Evolutionary conservation across 2,797 vertebrate genomes (phyloP), one percentile per base, ranked within the genome.

Genomic region (Leptoclinus maculatus): DNA sequence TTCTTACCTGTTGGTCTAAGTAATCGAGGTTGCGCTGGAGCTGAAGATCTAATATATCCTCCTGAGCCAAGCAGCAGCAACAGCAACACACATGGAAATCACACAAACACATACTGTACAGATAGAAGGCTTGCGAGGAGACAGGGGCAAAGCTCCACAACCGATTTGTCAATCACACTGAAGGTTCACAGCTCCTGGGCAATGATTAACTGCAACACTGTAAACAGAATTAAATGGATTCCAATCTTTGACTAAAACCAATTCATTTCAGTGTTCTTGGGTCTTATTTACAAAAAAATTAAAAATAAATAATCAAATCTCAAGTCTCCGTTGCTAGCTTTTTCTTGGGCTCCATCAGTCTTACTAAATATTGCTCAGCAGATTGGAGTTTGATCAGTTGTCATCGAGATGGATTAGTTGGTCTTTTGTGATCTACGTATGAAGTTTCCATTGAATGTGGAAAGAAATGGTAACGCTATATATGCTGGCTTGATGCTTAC

Each of bases 21-120:
- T 97, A 99, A 81, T 99, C 97, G 96, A 99, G 96, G 95, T 99
- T 98, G 94, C 96, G 97, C 95, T 99, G 98, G 90, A 99, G 97
- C 92, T 99, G 97, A 93, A 97, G 96, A 92, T 99, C 97, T 98
- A 99, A 97, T 88, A 99, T 97, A 93, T 98, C 97, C 95, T 98
- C 97, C 98, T 99, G 95, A 92, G 64, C 56, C 82, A 82, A 90
- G 80, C 76, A 88, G 85, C 71, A 89, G 53, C 64, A 80, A 78
- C 59, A 83, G 56, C 36, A 2, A 79, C 19, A 85, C 43, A 84
- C 58, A 85, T 58, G 66, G 45, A 79, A 77, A 77, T 68, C 57
- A 87, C 59, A 86, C 45, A 80, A 39, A 89, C n/a, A 80, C 10
- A 71, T 47, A 62, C 5, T 65, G 74, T n/a, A 82, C 58, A 75